Base-by-base conservation (phyloP, 2,113 vertebrate species). In the Saccopteryx leptura region DNA sequence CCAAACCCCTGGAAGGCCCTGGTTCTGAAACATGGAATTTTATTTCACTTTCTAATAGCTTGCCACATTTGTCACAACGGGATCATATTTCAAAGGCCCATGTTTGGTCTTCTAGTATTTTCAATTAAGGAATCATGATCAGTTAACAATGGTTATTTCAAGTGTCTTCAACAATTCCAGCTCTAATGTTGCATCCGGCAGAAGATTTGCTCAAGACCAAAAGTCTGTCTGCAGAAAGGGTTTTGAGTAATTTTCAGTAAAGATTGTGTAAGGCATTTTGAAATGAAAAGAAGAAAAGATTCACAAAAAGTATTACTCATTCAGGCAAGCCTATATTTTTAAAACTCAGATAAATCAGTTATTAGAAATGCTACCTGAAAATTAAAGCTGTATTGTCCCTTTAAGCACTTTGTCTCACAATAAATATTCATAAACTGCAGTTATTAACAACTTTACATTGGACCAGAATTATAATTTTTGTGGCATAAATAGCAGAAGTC, bases 401-500 rank as follows among this genome's bases (percentile, higher is more conserved):
- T 88, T 79, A 88, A 98, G 58, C 69, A 60, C 23, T 65, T 19
- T 91, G 12, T 50, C n/a, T 79, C 78, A 56, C 66, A 24, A 95
- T 95, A 94, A 93, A 96, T 96, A 93, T 87, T 89, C 72, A 97
- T 94, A 90, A 97, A 95, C 83, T 88, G n/a, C 52, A 97, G 69
- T 97, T 97, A 97, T 97, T 98, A 95, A 85, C 80, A 97, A 75
- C 90, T 98, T 96, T 90, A 60, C 87, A 61, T 97, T 93, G 85
- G 81, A 63, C 97, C 92, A 78, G 54, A 97, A 90, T 8, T 39
- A 39, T 39, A 39, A 39, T 93, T 92, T 31, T 39, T 81, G 80
- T 79, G 75, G 21, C 23, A 79, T 91, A 95, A 95, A 76, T 48
- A 93, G 74, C 66, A 93, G 23, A 91, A 68, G 28, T 72, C 74